phyloP scores from a whole-genome alignment of 2,113 vertebrate species.

The Hoplias malabaricus region DNA sequence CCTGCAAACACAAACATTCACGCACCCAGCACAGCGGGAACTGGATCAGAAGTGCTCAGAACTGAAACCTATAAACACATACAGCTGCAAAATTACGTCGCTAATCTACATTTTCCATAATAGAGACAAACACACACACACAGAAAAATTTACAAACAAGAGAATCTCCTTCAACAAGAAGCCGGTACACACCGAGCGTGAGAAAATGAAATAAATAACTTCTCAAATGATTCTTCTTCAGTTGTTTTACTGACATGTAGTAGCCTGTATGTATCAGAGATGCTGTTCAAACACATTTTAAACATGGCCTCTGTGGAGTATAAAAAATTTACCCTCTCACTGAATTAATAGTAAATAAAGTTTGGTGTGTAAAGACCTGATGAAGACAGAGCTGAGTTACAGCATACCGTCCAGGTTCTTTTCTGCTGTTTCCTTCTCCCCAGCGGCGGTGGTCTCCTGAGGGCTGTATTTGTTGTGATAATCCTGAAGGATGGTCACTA shows the following conservation, averaged over 20 bases:
- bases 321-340: no score
- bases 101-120: not conserved
- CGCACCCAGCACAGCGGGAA: not conserved
- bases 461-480: conserved; percentile 91
- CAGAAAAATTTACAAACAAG: not conserved
- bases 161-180: no score
- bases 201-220: no score
- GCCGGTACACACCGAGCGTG: no score
- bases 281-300: no score
- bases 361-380: no score
- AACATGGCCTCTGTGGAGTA: no score
- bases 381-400: conserved; percentile 45
- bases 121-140: conserved; percentile 7
- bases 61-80: conserved; percentile 29
- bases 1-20: not conserved
- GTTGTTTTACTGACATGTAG: no score
- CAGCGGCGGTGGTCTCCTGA: conserved; percentile 69
- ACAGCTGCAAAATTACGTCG: conserved; percentile 22
- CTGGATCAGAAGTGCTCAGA: not conserved
- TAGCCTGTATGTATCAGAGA: no score
- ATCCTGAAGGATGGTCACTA: conserved; percentile 93
- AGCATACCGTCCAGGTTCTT: conserved; percentile 94
- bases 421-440: conserved; percentile 82
- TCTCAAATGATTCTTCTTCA: no score
- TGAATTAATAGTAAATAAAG: no score